Evolutionary conservation across 2,888 invertebrate genomes (phyloP), one percentile per base, ranked within the genome.

Genomic region (Chloromyia formosa): DNA sequence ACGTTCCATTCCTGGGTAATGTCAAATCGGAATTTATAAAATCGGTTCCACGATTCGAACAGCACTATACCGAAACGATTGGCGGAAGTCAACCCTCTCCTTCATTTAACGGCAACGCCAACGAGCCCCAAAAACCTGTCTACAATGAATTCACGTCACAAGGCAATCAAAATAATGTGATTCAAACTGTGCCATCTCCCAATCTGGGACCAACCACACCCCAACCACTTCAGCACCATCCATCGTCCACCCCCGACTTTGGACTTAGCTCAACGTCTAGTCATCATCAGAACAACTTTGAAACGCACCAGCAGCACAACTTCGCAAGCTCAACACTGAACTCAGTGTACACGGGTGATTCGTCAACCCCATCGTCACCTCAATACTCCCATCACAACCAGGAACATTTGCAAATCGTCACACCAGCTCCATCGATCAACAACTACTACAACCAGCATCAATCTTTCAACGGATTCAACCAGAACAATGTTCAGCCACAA

Each of bases 1-100:
- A 71, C 20, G 22, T 71, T 1, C 71, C 71, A 12, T 71, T 71
- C 71, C 56, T 71, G 5, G 71, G 71, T 1, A 56, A 71, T 84
- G 84, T 77, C 82, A 84, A 0, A 49, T 92, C 93, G 0, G 93
- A 94, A 84, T 86, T 94, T 54, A 88, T 93, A 20, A 90, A 91
- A 74, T 90, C 94, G 18, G 89, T 94, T 75, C 91, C 94, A 5
- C 93, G 92, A 85, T 90, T 89, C 78, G 94, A 94, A 84, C 93
- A 94, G 79, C 94, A 94, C 79, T 88, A 91, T 77, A 89, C 91
- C 14, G 87, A 90, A n/a, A 85, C 86, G 79, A 86, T 84, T 60
- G 58, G 58, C 3, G 56, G 42, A 56, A 82, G 86, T 68, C 83
- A 84, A 61, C 78, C 80, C 69, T 2, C 27, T 35, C 27, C 27